phyloP scores from a whole-genome alignment of 2,888 invertebrate genomes.

The Zygothrica quintamaculata region DNA sequence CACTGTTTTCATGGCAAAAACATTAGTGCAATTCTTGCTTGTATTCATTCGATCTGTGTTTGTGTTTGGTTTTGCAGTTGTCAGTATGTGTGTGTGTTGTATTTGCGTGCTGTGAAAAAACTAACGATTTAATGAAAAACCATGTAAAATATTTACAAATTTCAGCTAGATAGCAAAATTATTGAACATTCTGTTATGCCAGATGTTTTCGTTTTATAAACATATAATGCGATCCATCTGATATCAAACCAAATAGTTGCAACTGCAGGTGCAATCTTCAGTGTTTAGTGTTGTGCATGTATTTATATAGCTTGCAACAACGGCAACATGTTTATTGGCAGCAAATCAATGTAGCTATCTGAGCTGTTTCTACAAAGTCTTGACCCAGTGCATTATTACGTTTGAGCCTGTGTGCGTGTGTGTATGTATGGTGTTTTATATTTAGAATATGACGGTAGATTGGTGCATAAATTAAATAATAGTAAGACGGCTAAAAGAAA shows the following conservation, averaged over 20 bases:
- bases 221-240: not conserved
- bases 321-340: slow-evolving; percentile 12
- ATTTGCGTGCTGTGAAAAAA: slow-evolving; percentile 30
- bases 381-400: not conserved
- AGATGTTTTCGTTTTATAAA: slow-evolving; percentile 8
- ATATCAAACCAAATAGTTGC: not conserved
- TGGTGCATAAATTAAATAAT: slow-evolving; percentile 19
- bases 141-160: slow-evolving; percentile 6
- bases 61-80: slow-evolving; percentile 55
- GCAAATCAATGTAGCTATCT: slow-evolving; percentile 30
- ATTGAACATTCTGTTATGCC: not conserved
- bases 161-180: slow-evolving; percentile 9
- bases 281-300: not conserved
- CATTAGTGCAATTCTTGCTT: slow-evolving; percentile 35
- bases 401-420: slow-evolving; percentile 4
- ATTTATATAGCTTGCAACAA: not conserved
- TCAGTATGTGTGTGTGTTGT: slow-evolving; percentile 40
- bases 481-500: slow-evolving; percentile 3
- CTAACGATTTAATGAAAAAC: slow-evolving; percentile 24
- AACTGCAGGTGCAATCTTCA: slow-evolving; percentile 4
- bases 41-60: slow-evolving; percentile 46
- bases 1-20: slow-evolving; percentile 25
- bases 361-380: slow-evolving; percentile 9
- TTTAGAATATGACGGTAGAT: slow-evolving; percentile 62
- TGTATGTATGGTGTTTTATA: too few relatives aligned